Percentiles rank a stretch among this genome's conserved stretches.
phyloP scores from a whole-genome alignment of 2,888 invertebrate genomes.

The Deilephila porcellus region DNA sequence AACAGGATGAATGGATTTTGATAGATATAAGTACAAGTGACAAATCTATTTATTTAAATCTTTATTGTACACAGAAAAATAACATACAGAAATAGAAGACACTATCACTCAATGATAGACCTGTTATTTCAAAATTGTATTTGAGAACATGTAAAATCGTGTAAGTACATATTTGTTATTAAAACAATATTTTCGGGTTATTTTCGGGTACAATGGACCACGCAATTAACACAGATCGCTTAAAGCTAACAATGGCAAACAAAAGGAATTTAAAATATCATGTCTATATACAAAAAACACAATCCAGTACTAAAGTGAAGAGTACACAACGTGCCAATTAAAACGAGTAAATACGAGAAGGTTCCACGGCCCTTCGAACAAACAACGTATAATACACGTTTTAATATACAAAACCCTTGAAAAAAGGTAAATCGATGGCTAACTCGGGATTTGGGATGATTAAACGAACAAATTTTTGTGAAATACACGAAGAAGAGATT shows the following conservation, averaged over 20 bases:
- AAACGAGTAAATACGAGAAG: constrained; percentile 9
- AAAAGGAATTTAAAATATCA: constrained; percentile 6
- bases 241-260: neutral
- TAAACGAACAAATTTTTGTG: constrained; percentile 30
- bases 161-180: no score
- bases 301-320: neutral
- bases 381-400: constrained; percentile 17
- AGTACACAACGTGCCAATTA: constrained; percentile 14
- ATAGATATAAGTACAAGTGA: no score
- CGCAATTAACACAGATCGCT: neutral
- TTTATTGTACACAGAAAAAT: no score
- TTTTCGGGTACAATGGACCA: neutral
- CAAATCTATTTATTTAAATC: no score
- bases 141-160: no score
- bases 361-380: constrained; percentile 11
- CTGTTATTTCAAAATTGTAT: no score
- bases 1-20: no score
- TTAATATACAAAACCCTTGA: constrained; percentile 19
- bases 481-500: constrained; percentile 29
- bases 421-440: constrained; percentile 25
- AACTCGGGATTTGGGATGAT: constrained; percentile 30
- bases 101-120: no score
- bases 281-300: neutral
- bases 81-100: no score
- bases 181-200: neutral